phyloP scores from a whole-genome alignment of 2,797 vertebrate genomes.

The Morelia viridis region DNA sequence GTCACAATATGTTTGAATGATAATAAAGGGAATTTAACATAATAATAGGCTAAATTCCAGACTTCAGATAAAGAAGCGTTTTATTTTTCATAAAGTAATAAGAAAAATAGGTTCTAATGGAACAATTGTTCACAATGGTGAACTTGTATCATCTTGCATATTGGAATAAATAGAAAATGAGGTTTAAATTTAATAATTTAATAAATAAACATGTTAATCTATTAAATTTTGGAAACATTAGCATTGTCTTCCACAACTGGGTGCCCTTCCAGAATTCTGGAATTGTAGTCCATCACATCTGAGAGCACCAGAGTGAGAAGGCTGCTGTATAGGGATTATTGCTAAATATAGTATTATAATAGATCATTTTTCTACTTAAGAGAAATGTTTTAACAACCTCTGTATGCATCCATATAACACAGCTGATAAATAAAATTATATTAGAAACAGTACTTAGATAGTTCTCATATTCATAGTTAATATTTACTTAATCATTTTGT shows the following conservation, averaged over 20 bases:
- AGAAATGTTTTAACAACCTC: neutral
- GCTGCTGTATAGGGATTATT: neutral
- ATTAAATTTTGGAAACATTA: conserved; percentile 11
- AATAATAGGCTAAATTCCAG: neutral
- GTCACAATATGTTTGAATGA: neutral
- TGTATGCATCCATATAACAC: neutral
- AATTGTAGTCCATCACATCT: neutral
- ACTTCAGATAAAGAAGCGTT: conserved; percentile 9
- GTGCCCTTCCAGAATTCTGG: neutral
- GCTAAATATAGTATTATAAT: conserved; percentile 1
- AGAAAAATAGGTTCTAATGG: neutral
- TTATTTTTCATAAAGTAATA: conserved; percentile 14
- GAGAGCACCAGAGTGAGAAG: neutral
- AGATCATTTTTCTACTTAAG: neutral
- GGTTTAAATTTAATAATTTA: conserved; percentile 24
- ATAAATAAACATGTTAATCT: conserved; percentile 12
- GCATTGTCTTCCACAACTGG: conserved; percentile 2
- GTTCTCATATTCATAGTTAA: neutral
- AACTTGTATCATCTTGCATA: conserved; percentile 13
- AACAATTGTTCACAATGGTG: neutral
- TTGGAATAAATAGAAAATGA: conserved; percentile 5
- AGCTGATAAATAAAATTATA: neutral
- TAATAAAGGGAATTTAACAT: conserved; percentile 28
- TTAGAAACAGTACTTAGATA: neutral
- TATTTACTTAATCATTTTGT: neutral